Evolutionary conservation across 2,113 vertebrate species (phyloP).

Genomic region (Candoia aspera): DNA sequence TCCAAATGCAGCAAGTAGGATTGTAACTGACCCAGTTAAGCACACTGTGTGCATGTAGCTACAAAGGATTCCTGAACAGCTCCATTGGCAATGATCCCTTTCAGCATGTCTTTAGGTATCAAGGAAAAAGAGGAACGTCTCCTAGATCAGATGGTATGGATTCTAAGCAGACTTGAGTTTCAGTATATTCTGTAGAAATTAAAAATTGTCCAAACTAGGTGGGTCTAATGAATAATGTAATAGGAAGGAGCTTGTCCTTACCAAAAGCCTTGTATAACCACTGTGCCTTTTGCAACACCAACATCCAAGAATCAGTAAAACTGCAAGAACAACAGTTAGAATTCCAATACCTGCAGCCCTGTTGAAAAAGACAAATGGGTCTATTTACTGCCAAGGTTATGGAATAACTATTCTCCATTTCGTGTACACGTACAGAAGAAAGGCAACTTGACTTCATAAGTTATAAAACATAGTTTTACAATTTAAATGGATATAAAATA

Average conservation of each 20-base stretch:
- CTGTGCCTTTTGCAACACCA: slow-evolving; percentile 89
- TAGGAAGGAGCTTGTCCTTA: slow-evolving; percentile 64
- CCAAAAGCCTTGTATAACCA: slow-evolving; percentile 87
- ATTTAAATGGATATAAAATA: neutral
- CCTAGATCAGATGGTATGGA: neutral
- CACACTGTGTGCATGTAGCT: neutral
- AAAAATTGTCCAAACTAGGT: neutral
- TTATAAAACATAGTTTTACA: neutral
- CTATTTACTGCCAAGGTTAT: neutral
- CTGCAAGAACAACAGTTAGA: slow-evolving; percentile 83
- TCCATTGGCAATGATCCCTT: neutral
- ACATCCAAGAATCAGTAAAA: slow-evolving; percentile 85
- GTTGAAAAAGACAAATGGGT: slow-evolving; percentile 49
- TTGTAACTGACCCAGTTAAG: neutral
- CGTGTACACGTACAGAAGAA: neutral
- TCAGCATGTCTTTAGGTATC: neutral
- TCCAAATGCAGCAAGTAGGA: neutral
- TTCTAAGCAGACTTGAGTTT: neutral
- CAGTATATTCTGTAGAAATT: neutral
- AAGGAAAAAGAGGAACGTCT: neutral
- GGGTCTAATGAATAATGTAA: neutral
- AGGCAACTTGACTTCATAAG: too few relatives aligned
- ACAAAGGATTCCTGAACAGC: neutral
- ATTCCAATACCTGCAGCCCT: slow-evolving; percentile 89
- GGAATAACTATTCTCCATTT: neutral